Evolutionary conservation across 2,888 invertebrate genomes (phyloP).

Genomic region (Drosophila birchii): DNA sequence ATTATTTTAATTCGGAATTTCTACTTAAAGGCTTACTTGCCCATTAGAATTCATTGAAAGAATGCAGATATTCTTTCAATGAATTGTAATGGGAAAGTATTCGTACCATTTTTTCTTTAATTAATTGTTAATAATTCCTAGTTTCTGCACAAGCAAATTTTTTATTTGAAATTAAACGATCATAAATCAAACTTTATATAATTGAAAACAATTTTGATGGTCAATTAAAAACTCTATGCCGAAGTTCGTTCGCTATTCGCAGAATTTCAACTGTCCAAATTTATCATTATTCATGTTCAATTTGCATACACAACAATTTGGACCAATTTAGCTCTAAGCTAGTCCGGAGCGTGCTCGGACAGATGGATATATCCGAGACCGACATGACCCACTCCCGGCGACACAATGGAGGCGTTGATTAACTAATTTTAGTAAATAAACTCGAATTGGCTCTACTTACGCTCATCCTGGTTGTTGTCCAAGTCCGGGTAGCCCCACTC

Average conservation of each 20-base stretch:
- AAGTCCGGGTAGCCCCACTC: conserved; percentile 83
- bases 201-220: conserved; percentile 13
- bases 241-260: conserved; percentile 9
- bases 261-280: conserved; percentile 18
- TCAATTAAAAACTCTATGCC: conserved; percentile 26
- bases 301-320: conserved; percentile 74
- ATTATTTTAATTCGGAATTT: background rate
- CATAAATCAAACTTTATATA: conserved; percentile 43
- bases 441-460: conserved; percentile 67
- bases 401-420: conserved; percentile 59
- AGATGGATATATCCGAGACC: background rate
- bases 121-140: background rate
- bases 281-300: conserved; percentile 44
- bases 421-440: conserved; percentile 70
- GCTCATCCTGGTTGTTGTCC: conserved; percentile 78
- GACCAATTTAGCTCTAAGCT: conserved; percentile 75
- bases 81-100: background rate
- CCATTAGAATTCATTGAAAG: background rate
- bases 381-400: conserved; percentile 54
- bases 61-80: too few relatives aligned
- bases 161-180: conserved; percentile 33
- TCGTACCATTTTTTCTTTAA: background rate
- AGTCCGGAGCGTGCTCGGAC: conserved; percentile 18
- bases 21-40: too few relatives aligned
- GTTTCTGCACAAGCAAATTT: conserved; percentile 31